Evolutionary conservation across 2,113 vertebrate species (phyloP).

Genomic region (Sturnira hondurensis): DNA sequence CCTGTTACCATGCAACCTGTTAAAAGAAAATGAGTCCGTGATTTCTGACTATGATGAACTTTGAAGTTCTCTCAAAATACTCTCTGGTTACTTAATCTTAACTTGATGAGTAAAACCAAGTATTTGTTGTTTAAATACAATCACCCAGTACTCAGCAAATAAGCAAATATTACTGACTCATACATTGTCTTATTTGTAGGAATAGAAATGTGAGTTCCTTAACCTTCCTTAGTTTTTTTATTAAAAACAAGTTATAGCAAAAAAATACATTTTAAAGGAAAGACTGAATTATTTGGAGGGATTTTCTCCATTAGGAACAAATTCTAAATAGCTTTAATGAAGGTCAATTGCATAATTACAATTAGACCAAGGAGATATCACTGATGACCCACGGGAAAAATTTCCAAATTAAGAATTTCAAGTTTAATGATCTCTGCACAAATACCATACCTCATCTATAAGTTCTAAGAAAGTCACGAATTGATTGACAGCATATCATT

Average conservation of each 20-base stretch:
- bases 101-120: neutral
- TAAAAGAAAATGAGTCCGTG: neutral
- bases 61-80: neutral
- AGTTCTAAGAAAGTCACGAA: constrained; percentile 24
- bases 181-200: neutral
- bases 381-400: neutral
- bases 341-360: neutral
- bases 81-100: neutral
- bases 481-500: neutral
- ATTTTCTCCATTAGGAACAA: neutral
- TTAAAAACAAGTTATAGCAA: neutral
- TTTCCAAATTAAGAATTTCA: constrained; percentile 19
- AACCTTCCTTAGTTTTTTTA: neutral
- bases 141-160: neutral
- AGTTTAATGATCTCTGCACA: neutral
- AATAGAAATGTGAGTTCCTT: neutral
- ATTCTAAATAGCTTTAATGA: constrained; percentile 35
- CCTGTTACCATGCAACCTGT: neutral
- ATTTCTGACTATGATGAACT: constrained; percentile 5
- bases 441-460: neutral
- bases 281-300: neutral
- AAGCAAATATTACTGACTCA: neutral
- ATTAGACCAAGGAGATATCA: neutral
- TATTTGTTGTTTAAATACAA: constrained; percentile 22
- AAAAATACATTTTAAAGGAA: constrained; percentile 36